Conservation (phyloP, 2,113 vertebrate species). For the Phylloscopus whistleri region DNA sequence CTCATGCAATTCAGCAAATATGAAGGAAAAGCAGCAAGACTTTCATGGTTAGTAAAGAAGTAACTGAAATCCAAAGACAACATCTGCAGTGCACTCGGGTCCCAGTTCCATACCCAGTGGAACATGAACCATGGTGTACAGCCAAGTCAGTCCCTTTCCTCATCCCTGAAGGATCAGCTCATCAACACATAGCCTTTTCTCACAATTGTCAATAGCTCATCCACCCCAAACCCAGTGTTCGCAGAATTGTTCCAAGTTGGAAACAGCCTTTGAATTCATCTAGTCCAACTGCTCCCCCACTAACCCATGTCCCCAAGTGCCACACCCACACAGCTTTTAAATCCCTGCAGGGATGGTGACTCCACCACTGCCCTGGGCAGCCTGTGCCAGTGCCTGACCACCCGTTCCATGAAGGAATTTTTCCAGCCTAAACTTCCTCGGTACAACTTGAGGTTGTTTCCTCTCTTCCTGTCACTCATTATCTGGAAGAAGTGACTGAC, state of each 20-base stretch:
- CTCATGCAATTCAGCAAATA: background rate
- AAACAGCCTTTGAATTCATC: background rate
- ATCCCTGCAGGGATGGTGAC: background rate
- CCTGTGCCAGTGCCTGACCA: background rate
- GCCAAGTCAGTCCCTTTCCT: background rate
- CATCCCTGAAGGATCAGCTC: background rate
- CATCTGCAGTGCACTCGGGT: background rate
- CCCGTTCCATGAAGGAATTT: background rate
- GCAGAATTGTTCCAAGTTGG: background rate
- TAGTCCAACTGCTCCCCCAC: background rate
- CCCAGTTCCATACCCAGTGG: background rate
- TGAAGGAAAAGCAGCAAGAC: background rate
- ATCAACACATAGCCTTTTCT: background rate
- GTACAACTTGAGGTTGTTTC: background rate
- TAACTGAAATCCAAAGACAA: constrained; percentile 16
- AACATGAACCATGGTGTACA: background rate
- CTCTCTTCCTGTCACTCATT: background rate
- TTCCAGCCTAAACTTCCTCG: background rate
- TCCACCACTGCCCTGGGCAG: background rate
- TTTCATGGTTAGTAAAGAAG: background rate
- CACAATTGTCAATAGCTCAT: background rate
- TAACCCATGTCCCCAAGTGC: background rate
- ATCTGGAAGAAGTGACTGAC: background rate
- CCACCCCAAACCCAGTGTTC: background rate
- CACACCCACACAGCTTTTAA: background rate